Evolutionary conservation across 2,797 vertebrate species (phyloP).

Genomic region (Vipera ursinii): DNA sequence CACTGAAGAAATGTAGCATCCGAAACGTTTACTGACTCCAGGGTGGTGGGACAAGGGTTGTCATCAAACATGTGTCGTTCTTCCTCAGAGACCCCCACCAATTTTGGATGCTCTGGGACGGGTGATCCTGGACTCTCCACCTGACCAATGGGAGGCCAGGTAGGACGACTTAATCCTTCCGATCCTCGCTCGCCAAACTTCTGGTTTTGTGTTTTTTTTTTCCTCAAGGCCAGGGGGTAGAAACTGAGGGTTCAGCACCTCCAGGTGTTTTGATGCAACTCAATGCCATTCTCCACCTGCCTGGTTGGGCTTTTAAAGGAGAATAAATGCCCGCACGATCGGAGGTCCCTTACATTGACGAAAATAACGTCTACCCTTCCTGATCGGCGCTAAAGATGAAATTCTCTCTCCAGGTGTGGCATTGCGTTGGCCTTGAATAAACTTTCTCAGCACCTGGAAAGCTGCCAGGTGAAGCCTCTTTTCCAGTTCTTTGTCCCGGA

Average conservation of each 20-base stretch:
- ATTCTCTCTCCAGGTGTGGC: constrained; percentile 82
- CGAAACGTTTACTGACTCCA: neutral
- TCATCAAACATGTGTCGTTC: constrained; percentile 16
- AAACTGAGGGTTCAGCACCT: neutral
- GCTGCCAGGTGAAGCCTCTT: constrained; percentile 91
- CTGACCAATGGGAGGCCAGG: constrained; percentile 99
- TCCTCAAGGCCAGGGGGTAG: no score
- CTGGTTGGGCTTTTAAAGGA: neutral
- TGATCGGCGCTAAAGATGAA: neutral
- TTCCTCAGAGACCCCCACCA: constrained; percentile 87
- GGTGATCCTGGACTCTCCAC: constrained; percentile 94
- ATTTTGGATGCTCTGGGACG: constrained; percentile 93
- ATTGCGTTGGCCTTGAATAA: constrained; percentile 94
- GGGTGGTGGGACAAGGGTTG: neutral
- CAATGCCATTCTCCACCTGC: neutral
- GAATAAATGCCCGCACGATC: neutral
- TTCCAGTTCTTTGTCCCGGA: constrained; percentile 97
- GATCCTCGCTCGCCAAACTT: neutral
- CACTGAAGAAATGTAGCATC: neutral
- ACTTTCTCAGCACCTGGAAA: constrained; percentile 87
- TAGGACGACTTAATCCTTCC: constrained; percentile 56
- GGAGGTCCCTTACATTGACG: neutral
- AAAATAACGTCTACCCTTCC: neutral
- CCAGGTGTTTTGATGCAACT: neutral
- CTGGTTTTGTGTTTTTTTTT: no score